These are phyloP conservation scores for Ceyx cyanopectus DNA, from an alignment of 2,113 vertebrate species.

Conservation along the genomic window DNA sequence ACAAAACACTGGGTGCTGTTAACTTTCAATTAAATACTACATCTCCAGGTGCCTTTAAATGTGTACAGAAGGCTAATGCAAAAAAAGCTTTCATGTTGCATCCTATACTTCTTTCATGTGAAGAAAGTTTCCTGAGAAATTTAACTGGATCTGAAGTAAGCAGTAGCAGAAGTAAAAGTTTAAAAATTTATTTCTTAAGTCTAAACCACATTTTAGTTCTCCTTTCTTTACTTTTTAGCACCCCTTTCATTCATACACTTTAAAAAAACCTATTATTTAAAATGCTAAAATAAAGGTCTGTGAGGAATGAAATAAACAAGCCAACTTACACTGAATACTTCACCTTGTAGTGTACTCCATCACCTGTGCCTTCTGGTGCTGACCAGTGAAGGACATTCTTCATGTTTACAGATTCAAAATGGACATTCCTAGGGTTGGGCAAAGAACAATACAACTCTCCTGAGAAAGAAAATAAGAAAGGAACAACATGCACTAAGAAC, in stretches of 20 bases:
- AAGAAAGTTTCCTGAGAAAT: neutral
- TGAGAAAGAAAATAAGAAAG: constrained; percentile 62
- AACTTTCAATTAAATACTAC: neutral
- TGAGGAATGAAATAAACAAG: neutral
- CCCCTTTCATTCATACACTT: neutral
- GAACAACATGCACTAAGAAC: constrained; percentile 1
- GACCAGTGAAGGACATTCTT: constrained; percentile 87
- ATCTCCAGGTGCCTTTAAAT: neutral
- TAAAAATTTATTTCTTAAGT: neutral
- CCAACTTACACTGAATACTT: constrained; percentile 89
- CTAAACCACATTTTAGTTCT: neutral
- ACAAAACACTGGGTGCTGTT: neutral
- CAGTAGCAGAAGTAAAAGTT: neutral
- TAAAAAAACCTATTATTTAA: neutral
- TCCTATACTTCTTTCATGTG: neutral
- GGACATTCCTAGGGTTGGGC: constrained; percentile 78
- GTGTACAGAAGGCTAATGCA: neutral
- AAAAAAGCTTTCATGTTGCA: neutral
- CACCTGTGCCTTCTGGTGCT: constrained; percentile 69
- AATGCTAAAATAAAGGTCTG: neutral
- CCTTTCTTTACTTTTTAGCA: neutral
- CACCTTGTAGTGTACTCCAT: constrained; percentile 79
- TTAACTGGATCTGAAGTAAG: neutral
- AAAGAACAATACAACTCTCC: constrained; percentile 70
- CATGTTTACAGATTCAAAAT: constrained; percentile 87